Conservation (phyloP, 92 coral and sea anemone species). For the Epizoanthus rinbou region DNA sequence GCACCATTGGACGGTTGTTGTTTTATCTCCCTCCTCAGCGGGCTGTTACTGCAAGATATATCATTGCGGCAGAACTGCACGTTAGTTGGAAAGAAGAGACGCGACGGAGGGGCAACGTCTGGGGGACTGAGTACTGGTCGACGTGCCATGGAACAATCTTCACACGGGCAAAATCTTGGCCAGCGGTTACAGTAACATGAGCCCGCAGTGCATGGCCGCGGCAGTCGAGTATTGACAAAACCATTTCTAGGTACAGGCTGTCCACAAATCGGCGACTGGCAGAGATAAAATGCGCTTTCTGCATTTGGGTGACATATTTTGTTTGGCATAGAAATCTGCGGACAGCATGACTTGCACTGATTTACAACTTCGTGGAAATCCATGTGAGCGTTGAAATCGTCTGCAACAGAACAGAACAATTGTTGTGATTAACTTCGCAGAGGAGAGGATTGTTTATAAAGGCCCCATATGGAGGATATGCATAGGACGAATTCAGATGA, state of each 20-base stretch:
- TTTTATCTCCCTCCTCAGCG: slow-evolving; percentile 5
- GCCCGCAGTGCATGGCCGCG: slow-evolving; percentile 29
- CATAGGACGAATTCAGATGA: no score
- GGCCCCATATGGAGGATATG: no score
- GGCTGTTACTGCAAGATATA: not conserved
- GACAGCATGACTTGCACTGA: not conserved
- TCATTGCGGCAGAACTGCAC: slow-evolving; percentile 19
- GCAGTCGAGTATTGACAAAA: slow-evolving; percentile 12
- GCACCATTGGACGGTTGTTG: not conserved
- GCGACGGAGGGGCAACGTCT: slow-evolving; percentile 14
- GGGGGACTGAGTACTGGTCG: slow-evolving; percentile 26
- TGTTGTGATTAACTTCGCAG: not conserved
- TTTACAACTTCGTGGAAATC: not conserved
- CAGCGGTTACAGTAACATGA: slow-evolving; percentile 19
- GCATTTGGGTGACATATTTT: slow-evolving; percentile 1
- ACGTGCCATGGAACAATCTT: not conserved
- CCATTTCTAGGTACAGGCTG: slow-evolving; percentile 19
- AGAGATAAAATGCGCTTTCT: slow-evolving; percentile 15
- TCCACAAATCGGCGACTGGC: slow-evolving; percentile 18
- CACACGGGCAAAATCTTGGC: slow-evolving; percentile 21
- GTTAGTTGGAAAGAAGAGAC: slow-evolving; percentile 35
- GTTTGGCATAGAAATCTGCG: not conserved
- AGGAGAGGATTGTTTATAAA: no score
- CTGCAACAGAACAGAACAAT: not conserved
- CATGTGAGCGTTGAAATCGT: not conserved